Percentiles rank a stretch among this genome's conserved stretches.
These are phyloP conservation scores for Euzetes globulus DNA, from an alignment of 2,888 invertebrate genomes.

Conservation along the genomic window DNA sequence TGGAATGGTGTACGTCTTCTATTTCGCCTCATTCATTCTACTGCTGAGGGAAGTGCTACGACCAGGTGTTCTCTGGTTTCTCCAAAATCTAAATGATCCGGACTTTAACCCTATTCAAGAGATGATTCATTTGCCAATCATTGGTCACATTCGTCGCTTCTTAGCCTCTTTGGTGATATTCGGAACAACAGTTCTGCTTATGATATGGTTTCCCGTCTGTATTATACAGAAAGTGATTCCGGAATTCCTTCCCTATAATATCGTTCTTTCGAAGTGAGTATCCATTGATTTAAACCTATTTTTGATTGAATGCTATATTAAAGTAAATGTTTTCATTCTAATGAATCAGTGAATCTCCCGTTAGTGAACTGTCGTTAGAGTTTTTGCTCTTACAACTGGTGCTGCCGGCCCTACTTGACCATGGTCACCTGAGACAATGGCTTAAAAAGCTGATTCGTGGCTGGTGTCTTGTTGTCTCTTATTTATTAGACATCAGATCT, in stretches of 20 bases:
- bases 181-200: slow-evolving; percentile 87
- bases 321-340: background rate
- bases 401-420: slow-evolving; percentile 82
- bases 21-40: slow-evolving; percentile 93
- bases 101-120: slow-evolving; percentile 98
- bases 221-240: slow-evolving; percentile 72
- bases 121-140: slow-evolving; percentile 95
- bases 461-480: slow-evolving; percentile 79
- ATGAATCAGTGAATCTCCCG: slow-evolving; percentile 57
- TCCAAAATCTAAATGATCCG: slow-evolving; percentile 95
- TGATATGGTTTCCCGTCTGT: slow-evolving; percentile 90
- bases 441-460: slow-evolving; percentile 69
- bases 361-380: slow-evolving; percentile 90
- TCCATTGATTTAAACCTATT: background rate
- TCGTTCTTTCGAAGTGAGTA: slow-evolving; percentile 55
- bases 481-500: slow-evolving; percentile 74
- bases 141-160: slow-evolving; percentile 79
- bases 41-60: slow-evolving; percentile 84
- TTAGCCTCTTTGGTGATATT: slow-evolving; percentile 90
- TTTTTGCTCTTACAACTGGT: slow-evolving; percentile 85
- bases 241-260: slow-evolving; percentile 87
- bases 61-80: slow-evolving; percentile 96
- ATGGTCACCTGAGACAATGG: slow-evolving; percentile 91
- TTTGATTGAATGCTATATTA: background rate
- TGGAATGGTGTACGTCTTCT: slow-evolving; percentile 97